Percentiles rank a stretch among this genome's conserved stretches.
These are phyloP conservation scores for Charanyca ferruginea DNA, from an alignment of 2,888 invertebrate species.

Conservation along the genomic window DNA sequence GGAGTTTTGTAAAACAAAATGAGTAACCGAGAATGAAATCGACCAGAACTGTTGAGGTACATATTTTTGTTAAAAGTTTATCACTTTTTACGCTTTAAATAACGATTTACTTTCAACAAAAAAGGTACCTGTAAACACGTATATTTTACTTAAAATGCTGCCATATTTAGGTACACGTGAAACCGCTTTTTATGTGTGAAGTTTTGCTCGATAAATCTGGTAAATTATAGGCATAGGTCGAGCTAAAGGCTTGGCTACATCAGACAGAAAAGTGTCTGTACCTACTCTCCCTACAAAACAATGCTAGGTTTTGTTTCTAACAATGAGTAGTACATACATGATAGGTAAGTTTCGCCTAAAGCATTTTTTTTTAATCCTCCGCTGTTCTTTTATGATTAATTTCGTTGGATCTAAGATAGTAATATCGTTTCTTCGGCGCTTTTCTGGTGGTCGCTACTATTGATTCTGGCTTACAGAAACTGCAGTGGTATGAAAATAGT, in stretches of 20 bases:
- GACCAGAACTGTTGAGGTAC: constrained; percentile 37
- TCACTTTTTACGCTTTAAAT: neutral
- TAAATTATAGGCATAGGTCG: constrained; percentile 1
- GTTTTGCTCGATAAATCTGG: constrained; percentile 18
- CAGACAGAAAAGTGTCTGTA: neutral
- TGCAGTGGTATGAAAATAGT: too few species aligned
- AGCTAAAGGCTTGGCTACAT: constrained; percentile 1
- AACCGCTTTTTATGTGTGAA: constrained; percentile 1
- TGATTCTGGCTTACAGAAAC: too few species aligned
- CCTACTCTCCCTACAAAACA: neutral
- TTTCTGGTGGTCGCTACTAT: too few species aligned
- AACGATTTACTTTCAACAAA: neutral
- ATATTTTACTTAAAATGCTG: neutral
- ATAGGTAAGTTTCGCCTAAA: too few species aligned
- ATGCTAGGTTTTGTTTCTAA: neutral
- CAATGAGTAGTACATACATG: neutral
- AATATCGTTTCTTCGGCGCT: too few species aligned
- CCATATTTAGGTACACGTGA: neutral
- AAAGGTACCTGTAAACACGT: neutral
- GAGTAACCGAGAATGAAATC: constrained; percentile 11
- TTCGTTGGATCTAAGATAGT: too few species aligned
- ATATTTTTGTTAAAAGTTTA: constrained; percentile 27
- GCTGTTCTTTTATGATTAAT: too few species aligned
- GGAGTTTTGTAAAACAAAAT: constrained; percentile 4
- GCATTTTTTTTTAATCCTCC: too few species aligned